Evolutionary conservation across 2,888 invertebrate genomes (phyloP).

Genomic region (Eupithecia subfuscata): DNA sequence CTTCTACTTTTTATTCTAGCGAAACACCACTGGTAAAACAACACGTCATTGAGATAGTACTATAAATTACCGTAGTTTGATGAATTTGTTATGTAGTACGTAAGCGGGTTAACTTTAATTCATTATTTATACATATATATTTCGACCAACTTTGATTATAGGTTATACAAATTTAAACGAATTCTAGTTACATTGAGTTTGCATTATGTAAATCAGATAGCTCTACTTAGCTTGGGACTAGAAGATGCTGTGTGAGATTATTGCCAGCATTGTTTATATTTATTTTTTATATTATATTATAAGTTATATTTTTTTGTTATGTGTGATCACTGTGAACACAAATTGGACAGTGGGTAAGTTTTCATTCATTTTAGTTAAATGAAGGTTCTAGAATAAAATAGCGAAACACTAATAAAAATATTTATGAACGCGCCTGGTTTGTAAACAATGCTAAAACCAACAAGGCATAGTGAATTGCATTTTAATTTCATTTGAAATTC

Average conservation of each 20-base stretch:
- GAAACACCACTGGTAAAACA: neutral
- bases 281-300: too few relatives aligned
- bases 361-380: neutral
- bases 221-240: too few relatives aligned
- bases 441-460: conserved; percentile 26
- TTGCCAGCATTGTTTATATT: too few relatives aligned
- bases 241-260: too few relatives aligned
- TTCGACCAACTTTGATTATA: too few relatives aligned
- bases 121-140: too few relatives aligned
- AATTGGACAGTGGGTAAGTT: neutral
- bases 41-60: neutral
- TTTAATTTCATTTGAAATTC: conserved; percentile 38
- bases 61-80: neutral
- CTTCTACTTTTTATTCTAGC: neutral
- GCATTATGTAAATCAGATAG: too few relatives aligned
- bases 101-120: neutral
- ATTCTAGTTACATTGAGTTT: too few relatives aligned
- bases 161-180: too few relatives aligned
- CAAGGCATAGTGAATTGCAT: conserved; percentile 31
- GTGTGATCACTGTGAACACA: too few relatives aligned
- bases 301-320: too few relatives aligned
- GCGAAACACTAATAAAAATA: conserved; percentile 3
- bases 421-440: conserved; percentile 20
- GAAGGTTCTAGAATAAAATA: neutral
- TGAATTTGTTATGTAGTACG: neutral